phyloP scores from a whole-genome alignment of 2,888 invertebrate genomes.

The Arge pagana region DNA sequence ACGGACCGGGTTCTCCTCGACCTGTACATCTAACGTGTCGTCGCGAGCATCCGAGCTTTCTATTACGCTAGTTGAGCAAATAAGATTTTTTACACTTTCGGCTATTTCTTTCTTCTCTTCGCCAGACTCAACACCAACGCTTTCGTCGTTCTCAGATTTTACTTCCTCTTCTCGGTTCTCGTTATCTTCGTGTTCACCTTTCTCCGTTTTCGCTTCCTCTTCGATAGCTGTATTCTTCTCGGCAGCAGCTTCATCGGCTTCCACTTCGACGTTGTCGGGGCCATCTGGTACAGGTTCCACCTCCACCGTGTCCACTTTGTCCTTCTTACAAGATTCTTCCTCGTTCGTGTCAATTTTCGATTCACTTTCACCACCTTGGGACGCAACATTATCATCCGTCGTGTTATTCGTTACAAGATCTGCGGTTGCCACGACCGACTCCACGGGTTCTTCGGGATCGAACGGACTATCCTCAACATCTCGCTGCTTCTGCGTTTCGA shows the following conservation, averaged over 20 bases:
- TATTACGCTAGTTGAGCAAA: conserved; percentile 54
- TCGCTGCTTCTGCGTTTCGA: no score
- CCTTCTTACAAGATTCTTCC: not conserved
- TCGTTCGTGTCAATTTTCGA: conserved; percentile 12
- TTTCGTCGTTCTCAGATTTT: conserved; percentile 39
- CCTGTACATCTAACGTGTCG: conserved; percentile 35
- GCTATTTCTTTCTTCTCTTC: conserved; percentile 41
- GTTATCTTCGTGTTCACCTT: conserved; percentile 29
- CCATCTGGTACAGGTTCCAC: conserved; percentile 62
- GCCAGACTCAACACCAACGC: conserved; percentile 32
- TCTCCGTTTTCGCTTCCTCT: conserved; percentile 26
- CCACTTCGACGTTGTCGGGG: conserved; percentile 71
- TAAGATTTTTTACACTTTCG: conserved; percentile 44
- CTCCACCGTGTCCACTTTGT: conserved; percentile 25
- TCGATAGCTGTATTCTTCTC: conserved; percentile 54
- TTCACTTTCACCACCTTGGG: conserved; percentile 9
- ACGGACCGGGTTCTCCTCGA: conserved; percentile 36
- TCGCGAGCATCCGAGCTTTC: conserved; percentile 38
- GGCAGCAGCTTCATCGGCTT: conserved; percentile 71
- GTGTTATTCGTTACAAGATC: conserved; percentile 12
- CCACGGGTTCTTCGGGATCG: no score
- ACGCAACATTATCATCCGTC: conserved; percentile 13
- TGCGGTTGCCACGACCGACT: not conserved
- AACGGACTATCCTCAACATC: no score
- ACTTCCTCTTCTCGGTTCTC: conserved; percentile 55